Evolutionary conservation across 64 coral and sea anemone species (phyloP), one percentile per base, ranked within the genome.

Genomic region (Anthopleura sola): DNA sequence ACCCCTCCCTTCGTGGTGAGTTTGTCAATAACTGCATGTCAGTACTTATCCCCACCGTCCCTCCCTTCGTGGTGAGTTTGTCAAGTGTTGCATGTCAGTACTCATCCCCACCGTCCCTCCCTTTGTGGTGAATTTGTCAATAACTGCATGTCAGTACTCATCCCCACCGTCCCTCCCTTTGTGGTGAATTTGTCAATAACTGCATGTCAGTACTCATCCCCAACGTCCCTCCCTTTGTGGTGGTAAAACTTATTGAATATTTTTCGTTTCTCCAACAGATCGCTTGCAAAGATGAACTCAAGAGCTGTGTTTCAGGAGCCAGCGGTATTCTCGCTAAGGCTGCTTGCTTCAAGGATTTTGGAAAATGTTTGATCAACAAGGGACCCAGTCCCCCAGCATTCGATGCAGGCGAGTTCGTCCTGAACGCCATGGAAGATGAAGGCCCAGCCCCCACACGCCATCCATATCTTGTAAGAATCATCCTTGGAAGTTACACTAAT

Each of bases 311-410:
- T 3, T 10, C 32, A 21, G 49, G 40, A 26, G 87, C 87, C 49
- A 78, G 66, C 34, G 82, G 84, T 37, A 34, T 86, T 37, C 31
- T 34, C 12, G 83, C 75, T 5, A 89, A 81, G 60, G 82, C 87
- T n/a, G 75, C 68, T 26, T 93, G 92, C 58, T 80, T 78, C 23
- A 37, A 12, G 0, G 31, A 89, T 46, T 82, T 89, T 34, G 83
- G 62, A 39, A 32, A 68, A 12, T 93, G 92, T 66, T 40, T 93
- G 55, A 86, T 71, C 31, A 88, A 93, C 55, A 66, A 83, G 20
- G 60, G 60, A 14, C 78, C 78, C 78, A 81, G 78, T 81, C 78
- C 78, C 37, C 38, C 78, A 46, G 82, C 82, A 20, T 36, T 84
- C 1, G 68, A 90, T 48, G 50, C 75, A 56, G 68, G 83, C 17